Base-by-base conservation (phyloP, 2,113 vertebrate genomes). In the Eudyptes chrysolophus region DNA sequence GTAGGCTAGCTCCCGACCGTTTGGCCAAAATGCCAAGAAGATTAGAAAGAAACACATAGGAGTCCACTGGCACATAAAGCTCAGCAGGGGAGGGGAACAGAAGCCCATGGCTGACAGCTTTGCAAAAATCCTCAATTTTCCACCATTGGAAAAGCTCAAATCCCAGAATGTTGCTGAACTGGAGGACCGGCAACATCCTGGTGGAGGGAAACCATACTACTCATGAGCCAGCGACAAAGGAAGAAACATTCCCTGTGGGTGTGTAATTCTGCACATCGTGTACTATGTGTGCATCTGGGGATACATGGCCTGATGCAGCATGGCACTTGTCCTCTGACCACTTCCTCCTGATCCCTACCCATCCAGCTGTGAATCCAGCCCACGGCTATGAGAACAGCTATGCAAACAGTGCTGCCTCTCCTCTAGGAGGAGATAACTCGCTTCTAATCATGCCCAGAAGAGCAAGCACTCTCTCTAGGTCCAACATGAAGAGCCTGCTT, bases 221-320 rank as follows among this genome's bases (percentile, higher is more conserved):
- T 30, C 0, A 0, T 0, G 38, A 84, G 42, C 13, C 54, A 26
- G 38, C 0, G 1, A 8, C 2, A 2, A 52, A 46, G 40, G 18
- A 46, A 40, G 58, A 46, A 22, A 25, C 0, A 0, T 48, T 38
- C 29, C n/a, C 48, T 2, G 1, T 2, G 22, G 46, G 17, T 15
- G 62, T 49, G 19, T 15, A 36, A 40, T 36, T 71, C 46, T 20
- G 6, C 34, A 26, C 29, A 6, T 13, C 1, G 15, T 11, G 27
- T 55, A 38, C 15, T 46, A 42, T 32, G 21, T 40, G 65, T 42
- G 55, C 44, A 22, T 9, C n/a, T 21, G 48, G 13, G 32, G 24
- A 21, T 25, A 7, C 46, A 25, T 0, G 0, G 78, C 32, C 25
- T 3, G 3, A 19, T 6, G 8, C 4, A 8, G 24, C 22, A 16